A percentile compares a stretch with the other conserved stretches of the same genome.
Conservation (phyloP, 2,888 invertebrate genomes). For the Agrotis clavis region DNA sequence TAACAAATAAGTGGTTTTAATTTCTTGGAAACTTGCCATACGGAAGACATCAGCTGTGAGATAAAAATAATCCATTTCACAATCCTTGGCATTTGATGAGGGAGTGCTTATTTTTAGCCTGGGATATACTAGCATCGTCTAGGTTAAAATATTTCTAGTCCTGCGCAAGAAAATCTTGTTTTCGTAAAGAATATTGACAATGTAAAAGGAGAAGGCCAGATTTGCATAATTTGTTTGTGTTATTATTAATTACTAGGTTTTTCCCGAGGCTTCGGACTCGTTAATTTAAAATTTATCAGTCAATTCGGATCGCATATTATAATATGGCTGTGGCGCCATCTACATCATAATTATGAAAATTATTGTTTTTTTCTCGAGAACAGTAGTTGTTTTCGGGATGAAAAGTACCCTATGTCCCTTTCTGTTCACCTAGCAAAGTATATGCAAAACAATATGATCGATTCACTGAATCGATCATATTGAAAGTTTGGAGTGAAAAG, state of each 20-base stretch:
- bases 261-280: too few relatives aligned
- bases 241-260: neutral
- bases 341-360: too few relatives aligned
- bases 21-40: conserved; percentile 54
- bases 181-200: neutral
- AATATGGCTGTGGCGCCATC: too few relatives aligned
- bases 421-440: too few relatives aligned
- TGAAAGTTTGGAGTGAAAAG: too few relatives aligned
- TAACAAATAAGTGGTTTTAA: conserved; percentile 48
- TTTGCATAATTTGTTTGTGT: neutral
- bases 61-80: conserved; percentile 51
- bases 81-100: conserved; percentile 45
- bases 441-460: too few relatives aligned
- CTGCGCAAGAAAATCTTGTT: neutral
- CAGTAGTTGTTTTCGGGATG: too few relatives aligned
- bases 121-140: conserved; percentile 20
- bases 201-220: neutral
- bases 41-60: conserved; percentile 42
- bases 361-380: too few relatives aligned
- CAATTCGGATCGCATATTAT: too few relatives aligned
- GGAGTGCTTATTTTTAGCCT: conserved; percentile 37
- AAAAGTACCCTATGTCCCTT: too few relatives aligned
- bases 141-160: neutral
- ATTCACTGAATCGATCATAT: too few relatives aligned
- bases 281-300: too few relatives aligned